These are phyloP conservation scores for Thyatira batis DNA, from an alignment of 2,888 invertebrate species.

Conservation along the genomic window DNA sequence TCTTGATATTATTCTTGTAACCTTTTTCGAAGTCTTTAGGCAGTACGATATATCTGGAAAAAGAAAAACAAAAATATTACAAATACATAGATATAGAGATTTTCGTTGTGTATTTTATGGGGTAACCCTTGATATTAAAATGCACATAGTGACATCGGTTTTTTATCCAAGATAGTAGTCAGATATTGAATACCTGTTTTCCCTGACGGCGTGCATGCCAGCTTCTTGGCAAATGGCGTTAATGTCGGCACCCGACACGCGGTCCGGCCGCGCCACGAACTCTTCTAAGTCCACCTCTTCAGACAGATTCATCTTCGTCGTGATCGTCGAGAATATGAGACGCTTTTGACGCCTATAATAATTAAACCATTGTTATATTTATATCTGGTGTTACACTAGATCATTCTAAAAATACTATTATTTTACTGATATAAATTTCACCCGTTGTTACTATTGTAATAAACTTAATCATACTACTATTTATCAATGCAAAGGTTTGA, in stretches of 20 bases:
- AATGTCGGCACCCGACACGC: conserved; percentile 99
- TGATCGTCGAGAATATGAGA: conserved; percentile 98
- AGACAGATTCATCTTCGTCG: conserved; percentile 97
- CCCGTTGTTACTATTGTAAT: too few relatives aligned
- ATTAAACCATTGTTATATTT: neutral
- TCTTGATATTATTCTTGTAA: conserved; percentile 99
- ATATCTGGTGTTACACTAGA: too few relatives aligned
- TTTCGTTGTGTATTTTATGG: too few relatives aligned
- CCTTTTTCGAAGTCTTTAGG: conserved; percentile 99
- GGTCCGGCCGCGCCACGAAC: conserved; percentile 98
- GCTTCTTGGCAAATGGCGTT: conserved; percentile 99
- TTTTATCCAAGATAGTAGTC: too few relatives aligned
- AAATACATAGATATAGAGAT: neutral
- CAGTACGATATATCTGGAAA: conserved; percentile 92
- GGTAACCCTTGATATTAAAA: too few relatives aligned
- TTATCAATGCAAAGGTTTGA: too few relatives aligned
- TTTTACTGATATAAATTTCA: too few relatives aligned
- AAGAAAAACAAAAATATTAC: conserved; percentile 9
- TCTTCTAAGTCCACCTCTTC: conserved; percentile 99
- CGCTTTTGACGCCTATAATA: conserved; percentile 90
- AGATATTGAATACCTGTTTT: conserved; percentile 87
- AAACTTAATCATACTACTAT: too few relatives aligned
- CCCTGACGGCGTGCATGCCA: conserved; percentile 99
- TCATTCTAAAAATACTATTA: too few relatives aligned
- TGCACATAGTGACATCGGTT: too few relatives aligned